Conservation (phyloP, 2,888 invertebrate species). For the Napeogenes inachia region DNA sequence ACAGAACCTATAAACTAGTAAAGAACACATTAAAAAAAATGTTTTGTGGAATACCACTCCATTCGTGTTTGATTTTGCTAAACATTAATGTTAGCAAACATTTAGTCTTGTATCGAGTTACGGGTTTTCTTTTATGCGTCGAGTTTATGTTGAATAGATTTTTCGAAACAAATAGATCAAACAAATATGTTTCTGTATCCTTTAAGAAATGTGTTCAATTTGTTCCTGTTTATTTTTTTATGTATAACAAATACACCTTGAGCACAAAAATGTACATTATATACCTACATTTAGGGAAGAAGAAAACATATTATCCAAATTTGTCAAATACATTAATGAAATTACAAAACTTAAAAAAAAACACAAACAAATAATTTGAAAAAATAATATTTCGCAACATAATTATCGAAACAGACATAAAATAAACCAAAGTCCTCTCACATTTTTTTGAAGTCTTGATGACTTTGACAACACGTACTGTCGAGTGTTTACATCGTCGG, state of each 20-base stretch:
- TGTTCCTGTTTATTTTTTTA: neutral
- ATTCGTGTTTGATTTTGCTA: conserved; percentile 72
- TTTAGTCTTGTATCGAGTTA: conserved; percentile 69
- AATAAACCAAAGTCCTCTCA: conserved; percentile 42
- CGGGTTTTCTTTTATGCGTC: conserved; percentile 55
- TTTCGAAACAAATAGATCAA: conserved; percentile 25
- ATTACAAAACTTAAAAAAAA: no score
- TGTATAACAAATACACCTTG: neutral
- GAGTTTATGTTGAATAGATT: conserved; percentile 37
- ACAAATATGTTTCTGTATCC: conserved; percentile 21
- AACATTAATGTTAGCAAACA: conserved; percentile 72
- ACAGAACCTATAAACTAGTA: conserved; percentile 12
- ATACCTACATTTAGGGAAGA: no score
- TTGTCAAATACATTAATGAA: no score
- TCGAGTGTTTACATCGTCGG: conserved; percentile 72
- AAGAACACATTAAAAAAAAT: conserved; percentile 16
- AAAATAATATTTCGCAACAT: conserved; percentile 26
- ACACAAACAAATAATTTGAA: conserved; percentile 6
- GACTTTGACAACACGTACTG: conserved; percentile 62
- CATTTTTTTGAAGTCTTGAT: conserved; percentile 50
- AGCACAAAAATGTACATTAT: neutral
- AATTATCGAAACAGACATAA: conserved; percentile 30
- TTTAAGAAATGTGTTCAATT: conserved; percentile 6
- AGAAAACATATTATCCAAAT: no score
- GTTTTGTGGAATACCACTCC: conserved; percentile 69